Conservation (phyloP, 2,888 invertebrate species). For the Sepiola atlantica region DNA sequence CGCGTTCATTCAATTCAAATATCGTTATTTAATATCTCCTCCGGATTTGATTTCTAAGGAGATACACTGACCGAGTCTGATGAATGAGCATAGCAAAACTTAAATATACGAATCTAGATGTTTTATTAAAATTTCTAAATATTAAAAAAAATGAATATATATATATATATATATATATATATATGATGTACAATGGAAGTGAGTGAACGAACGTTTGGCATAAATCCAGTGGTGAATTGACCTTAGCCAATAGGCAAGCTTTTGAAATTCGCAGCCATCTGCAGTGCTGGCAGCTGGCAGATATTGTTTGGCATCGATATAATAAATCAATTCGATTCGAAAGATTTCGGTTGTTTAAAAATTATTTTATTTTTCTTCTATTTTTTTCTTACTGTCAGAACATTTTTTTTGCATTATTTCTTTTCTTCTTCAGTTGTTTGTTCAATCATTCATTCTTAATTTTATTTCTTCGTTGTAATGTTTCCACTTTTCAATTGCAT, state of each 20-base stretch:
- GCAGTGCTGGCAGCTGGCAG: conserved; percentile 32
- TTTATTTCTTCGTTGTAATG: neutral
- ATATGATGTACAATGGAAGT: neutral
- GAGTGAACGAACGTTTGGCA: neutral
- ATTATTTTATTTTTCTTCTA: neutral
- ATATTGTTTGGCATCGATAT: conserved; percentile 32
- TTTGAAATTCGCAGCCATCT: conserved; percentile 12
- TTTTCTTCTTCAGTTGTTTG: neutral
- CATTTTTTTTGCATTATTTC: neutral
- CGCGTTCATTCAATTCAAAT: neutral
- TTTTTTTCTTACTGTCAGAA: too few species aligned
- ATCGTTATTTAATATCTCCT: neutral
- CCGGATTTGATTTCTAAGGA: neutral
- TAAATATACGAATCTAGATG: neutral
- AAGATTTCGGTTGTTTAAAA: conserved; percentile 2
- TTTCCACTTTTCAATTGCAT: neutral
- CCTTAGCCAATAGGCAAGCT: neutral
- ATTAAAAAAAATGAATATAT: neutral
- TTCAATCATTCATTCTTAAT: neutral
- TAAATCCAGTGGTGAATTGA: conserved; percentile 11
- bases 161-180: neutral
- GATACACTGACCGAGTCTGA: neutral
- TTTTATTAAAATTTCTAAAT: neutral
- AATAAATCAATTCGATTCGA: conserved; percentile 1
- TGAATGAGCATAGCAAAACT: neutral